These are phyloP conservation scores for Xanthia togata DNA, from an alignment of 2,888 invertebrate genomes.

Conservation along the genomic window DNA sequence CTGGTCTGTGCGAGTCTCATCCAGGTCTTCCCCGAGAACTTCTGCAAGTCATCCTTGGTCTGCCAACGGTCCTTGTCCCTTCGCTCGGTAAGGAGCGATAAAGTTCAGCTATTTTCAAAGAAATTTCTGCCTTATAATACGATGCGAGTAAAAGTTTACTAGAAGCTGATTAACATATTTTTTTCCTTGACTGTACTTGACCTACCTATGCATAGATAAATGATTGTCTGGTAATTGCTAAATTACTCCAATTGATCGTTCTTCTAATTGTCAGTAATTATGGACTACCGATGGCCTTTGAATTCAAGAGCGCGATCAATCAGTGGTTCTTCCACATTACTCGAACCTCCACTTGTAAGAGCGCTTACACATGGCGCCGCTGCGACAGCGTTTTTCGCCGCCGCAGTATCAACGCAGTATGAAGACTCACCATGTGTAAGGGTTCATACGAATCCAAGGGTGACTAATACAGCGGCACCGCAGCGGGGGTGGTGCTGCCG, in stretches of 20 bases:
- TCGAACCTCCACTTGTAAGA: neutral
- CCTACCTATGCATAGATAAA: neutral
- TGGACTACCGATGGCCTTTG: neutral
- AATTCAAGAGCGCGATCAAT: constrained; percentile 44
- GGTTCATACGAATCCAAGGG: too few species aligned
- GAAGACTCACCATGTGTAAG: too few species aligned
- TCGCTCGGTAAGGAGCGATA: neutral
- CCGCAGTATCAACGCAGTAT: too few species aligned
- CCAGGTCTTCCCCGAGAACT: neutral
- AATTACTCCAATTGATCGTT: neutral
- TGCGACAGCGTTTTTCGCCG: too few species aligned
- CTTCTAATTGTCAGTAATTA: constrained; percentile 32
- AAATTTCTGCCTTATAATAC: neutral
- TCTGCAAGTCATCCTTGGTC: neutral
- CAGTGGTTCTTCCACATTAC: constrained; percentile 5
- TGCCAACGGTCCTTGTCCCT: neutral
- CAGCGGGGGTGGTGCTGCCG: too few species aligned
- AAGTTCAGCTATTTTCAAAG: neutral
- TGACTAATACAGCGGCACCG: too few species aligned
- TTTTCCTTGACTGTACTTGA: neutral
- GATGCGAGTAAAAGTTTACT: neutral
- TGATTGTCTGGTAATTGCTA: constrained; percentile 1
- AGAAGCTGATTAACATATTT: neutral
- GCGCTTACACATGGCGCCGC: too few species aligned
- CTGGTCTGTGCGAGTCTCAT: neutral